Evolutionary conservation across 2,888 invertebrate genomes (phyloP), one percentile per base, ranked within the genome.

Genomic region (Lydus trimaculatus): DNA sequence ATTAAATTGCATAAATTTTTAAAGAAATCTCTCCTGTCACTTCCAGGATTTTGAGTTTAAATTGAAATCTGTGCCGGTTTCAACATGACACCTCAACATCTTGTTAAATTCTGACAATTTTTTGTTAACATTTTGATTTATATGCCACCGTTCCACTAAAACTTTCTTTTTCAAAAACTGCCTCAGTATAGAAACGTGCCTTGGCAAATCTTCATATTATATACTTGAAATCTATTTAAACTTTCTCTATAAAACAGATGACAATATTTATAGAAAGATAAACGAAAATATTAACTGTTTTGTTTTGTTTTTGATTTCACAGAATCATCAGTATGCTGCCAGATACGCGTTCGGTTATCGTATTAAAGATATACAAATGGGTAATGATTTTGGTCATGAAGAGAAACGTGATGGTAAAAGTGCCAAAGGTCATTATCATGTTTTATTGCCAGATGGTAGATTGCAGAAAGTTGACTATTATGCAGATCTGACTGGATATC

Each of bases 391-490:
- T 81, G 93, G 94, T 9, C 94, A 94, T 82, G 89, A 90, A 70
- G 94, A 94, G 84, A 88, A 89, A 58, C 89, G 90, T 74, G 88
- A 89, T 70, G 92, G 91, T 13, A 89, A 90, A 72, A 88, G 88
- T 59, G 90, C 91, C 1, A 90, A 89, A 76, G 94, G 94, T 15
- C 89, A 90, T 71, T 94, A 94, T 86, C 92, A 93, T 78, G 93
- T 94, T 3, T 86, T 91, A 11, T 85, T 94, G 56, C 94, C 94
- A 1, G 94, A 94, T 84, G 94, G 94, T 33, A 88, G 94, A 73
- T 86, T 92, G 80, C 94, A 94, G 85, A 90, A 90, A 75, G 94
- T 94, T 61, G 88, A 90, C 71, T 95, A 95, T 84, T 90, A 90
- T 75, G 94, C 93, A 0, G 94, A 94, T 66, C 90, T 91, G 60